Base-by-base conservation (phyloP, 2,888 invertebrate species). In the Panzeria rudis region DNA sequence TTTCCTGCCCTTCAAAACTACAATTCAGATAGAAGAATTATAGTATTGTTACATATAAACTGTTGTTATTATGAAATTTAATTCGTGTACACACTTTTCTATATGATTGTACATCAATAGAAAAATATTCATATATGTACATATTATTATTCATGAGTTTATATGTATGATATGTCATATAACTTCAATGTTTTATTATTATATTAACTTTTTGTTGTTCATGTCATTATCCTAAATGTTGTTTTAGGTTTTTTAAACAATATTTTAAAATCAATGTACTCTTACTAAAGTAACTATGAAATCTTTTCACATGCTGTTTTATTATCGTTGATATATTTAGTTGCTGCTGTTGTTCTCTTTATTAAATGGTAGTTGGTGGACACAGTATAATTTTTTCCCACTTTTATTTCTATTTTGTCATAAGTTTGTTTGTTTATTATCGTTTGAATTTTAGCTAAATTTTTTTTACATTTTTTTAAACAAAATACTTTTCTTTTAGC, bases 181-280 rank as follows among this genome's bases (percentile, higher is more conserved):
- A 82, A 82, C 64, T 64, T 82, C 69, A 82, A 76, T 62, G 35
- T 62, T 68, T 20, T 68, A 62, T 81, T 71, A 61, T 83, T 71
- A 25, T 66, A 35, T 59, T 54, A 71, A n/a, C 62, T 66, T 29
- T 2, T 29, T 76, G 35, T 77, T 77, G 20, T 44, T 41, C 52
- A 41, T 56, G 38, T 56, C 64, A 77, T 59, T 23, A 35, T 35
- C 3, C 3, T 54, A 20, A 17, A n/a, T 76, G 29, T 44, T 56
- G 56, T 50, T 47, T n/a, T 56, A 20, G 25, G 44, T 47, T 4
- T 52, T 29, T 29, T 13, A n/a, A 17, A 56, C 56, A 72, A 47
- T 44, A 61, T n/a, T 25, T 73, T 75, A 32, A 75, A 68, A 52
- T 68, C 66, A 66, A 66, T 64, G 78, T 77, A 66, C 59, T 66